Evolutionary conservation across 2,888 invertebrate species (phyloP), one percentile per base, ranked within the genome.

Genomic region (Caradrina clavipalpis): DNA sequence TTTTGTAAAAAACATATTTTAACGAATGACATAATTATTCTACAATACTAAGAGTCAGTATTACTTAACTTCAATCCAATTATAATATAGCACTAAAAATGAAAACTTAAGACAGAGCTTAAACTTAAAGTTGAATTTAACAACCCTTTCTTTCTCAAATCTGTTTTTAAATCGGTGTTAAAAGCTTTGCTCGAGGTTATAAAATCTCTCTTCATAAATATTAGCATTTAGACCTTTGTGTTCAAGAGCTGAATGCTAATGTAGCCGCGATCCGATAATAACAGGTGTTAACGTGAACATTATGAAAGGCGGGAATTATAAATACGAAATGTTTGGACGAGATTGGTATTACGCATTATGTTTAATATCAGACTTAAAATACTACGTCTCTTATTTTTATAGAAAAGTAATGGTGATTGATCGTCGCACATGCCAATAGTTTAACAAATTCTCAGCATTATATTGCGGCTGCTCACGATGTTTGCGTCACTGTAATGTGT

Each of bases 171-270:
- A 77, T 71, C 22, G 50, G 50, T 53, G 62, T 81, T 77, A 77
- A 78, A 63, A 71, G 59, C 62, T 56, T 69, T 22, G 39, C 53
- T 53, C 22, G 51, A 35, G 58, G 70, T 62, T 62, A 47, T 77
- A 77, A 81, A 71, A 77, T 70, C 65, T 63, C 81, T 63, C 50
- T 66, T 53, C 39, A 63, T 81, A 66, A 71, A 77, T 71, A 81
- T 78, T 77, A 59, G 50, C 81, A 62, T 69, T 76, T 54, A 64
- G 80, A 78, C 55, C 65, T 63, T 77, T 56, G 60, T 64, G 54
- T 47, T 64, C 11, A 61, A 56, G 62, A 51, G 10, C 31, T 71
- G 81, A 81, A 78, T 78, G 47, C 65, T 78, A 81, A 78, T 78
- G 78, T 51, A 11, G 50, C 81, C 56, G 31, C 59, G 19, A 71